Conservation (phyloP, 2,888 invertebrate species). For the Timandra comae region DNA sequence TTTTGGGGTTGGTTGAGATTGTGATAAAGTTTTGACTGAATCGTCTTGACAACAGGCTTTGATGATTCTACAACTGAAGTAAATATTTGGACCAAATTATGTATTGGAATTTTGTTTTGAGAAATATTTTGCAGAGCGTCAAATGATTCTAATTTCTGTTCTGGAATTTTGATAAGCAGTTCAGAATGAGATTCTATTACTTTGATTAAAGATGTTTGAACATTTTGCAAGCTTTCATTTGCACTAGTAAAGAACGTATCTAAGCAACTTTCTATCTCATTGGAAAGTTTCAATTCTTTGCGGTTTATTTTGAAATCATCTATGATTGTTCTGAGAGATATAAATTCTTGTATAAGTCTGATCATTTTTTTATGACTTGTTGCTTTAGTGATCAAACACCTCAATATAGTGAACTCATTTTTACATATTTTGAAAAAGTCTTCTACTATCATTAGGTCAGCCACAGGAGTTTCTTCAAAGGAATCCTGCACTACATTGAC, state of each 20-base stretch:
- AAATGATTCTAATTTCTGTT: slow-evolving; percentile 32
- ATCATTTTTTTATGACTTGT: slow-evolving; percentile 52
- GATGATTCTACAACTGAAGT: slow-evolving; percentile 24
- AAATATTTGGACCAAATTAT: slow-evolving; percentile 27
- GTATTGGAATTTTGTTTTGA: slow-evolving; percentile 21
- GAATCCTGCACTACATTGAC: slow-evolving; percentile 45
- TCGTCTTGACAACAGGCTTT: slow-evolving; percentile 28
- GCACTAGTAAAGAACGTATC: slow-evolving; percentile 38
- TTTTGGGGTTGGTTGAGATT: slow-evolving; percentile 30
- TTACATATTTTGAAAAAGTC: slow-evolving; percentile 51
- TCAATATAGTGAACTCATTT: slow-evolving; percentile 48
- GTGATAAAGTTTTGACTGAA: slow-evolving; percentile 27
- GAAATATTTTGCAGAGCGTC: slow-evolving; percentile 20
- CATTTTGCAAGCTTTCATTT: slow-evolving; percentile 38
- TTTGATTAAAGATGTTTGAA: slow-evolving; percentile 39
- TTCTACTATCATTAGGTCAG: slow-evolving; percentile 47
- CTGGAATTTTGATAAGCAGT: slow-evolving; percentile 37
- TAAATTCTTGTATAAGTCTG: slow-evolving; percentile 54
- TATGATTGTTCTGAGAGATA: slow-evolving; percentile 35
- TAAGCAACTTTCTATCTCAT: slow-evolving; percentile 37
- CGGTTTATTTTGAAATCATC: slow-evolving; percentile 40
- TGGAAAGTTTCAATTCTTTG: slow-evolving; percentile 29
- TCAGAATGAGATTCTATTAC: slow-evolving; percentile 44
- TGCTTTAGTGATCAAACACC: slow-evolving; percentile 42
- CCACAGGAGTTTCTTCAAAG: slow-evolving; percentile 32